Percentiles rank a stretch among this genome's conserved stretches.
Evolutionary conservation across 2,797 vertebrate genomes (phyloP).

Genomic region (Todus mexicanus): DNA sequence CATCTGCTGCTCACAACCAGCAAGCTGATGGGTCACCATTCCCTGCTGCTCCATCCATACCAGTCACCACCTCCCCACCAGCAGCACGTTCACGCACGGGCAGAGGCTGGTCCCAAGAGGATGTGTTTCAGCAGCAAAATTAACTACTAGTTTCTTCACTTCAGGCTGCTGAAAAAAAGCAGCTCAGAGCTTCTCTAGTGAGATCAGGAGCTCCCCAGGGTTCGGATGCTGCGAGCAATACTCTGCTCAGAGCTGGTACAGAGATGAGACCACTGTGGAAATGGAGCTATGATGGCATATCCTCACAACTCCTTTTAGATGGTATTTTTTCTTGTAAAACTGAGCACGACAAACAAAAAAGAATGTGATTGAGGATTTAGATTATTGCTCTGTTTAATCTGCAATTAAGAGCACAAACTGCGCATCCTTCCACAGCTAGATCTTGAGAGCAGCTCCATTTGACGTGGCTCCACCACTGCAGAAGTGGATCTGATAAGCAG

Average conservation of each 20-base stretch:
- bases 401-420: not conserved
- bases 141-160: not conserved
- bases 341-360: not conserved
- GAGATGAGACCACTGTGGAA: not conserved
- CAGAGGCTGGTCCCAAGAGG: not conserved
- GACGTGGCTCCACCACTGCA: not conserved
- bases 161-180: not conserved
- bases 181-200: not conserved
- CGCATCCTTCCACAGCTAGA: not conserved
- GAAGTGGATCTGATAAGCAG: not conserved
- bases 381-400: not conserved
- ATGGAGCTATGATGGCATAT: not conserved
- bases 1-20: not conserved
- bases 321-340: not conserved
- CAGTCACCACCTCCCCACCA: not conserved
- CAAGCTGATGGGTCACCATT: rapidly evolving
- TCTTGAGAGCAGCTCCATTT: not conserved
- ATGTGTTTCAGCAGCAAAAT: not conserved
- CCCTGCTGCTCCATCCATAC: not conserved
- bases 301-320: not conserved
- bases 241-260: not conserved
- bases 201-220: not conserved
- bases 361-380: not conserved
- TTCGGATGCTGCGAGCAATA: not conserved
- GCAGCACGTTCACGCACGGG: not conserved